Evolutionary conservation across 1,140 invertebrate species (phyloP).

Genomic region (Calycopis cecrops): DNA sequence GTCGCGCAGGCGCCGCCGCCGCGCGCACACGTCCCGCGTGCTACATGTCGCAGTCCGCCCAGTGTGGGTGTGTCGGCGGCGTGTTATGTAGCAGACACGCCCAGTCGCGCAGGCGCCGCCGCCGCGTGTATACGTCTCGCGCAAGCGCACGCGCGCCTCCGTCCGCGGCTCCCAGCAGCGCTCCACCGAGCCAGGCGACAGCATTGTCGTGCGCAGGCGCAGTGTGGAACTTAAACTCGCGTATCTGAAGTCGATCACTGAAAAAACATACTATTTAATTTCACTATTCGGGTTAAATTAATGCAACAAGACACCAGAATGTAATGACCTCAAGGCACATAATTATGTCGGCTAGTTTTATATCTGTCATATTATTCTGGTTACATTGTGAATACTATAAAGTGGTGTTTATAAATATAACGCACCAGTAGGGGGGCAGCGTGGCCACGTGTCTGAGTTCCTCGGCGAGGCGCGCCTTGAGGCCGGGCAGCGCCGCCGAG

Average conservation of each 20-base stretch:
- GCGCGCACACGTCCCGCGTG: background rate
- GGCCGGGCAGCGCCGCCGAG: constrained; percentile 42
- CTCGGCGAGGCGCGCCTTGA: constrained; percentile 41
- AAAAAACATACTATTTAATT: no score
- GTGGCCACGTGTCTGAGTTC: constrained; percentile 44
- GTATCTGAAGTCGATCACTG: constrained; percentile 33
- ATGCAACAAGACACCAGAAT: no score
- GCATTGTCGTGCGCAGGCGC: constrained; percentile 37
- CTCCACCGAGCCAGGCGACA: constrained; percentile 75
- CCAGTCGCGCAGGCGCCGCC: constrained; percentile 87
- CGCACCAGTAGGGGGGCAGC: constrained; percentile 40
- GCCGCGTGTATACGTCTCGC: constrained; percentile 84
- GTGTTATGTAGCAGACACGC: constrained; percentile 80
- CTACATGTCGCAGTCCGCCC: background rate
- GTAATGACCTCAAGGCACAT: no score
- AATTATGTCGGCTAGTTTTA: no score
- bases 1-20: constrained; percentile 45
- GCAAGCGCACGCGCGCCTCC: constrained; percentile 83
- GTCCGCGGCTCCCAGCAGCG: constrained; percentile 90
- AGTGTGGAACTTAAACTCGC: constrained; percentile 43
- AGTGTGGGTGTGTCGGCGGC: constrained; percentile 27
- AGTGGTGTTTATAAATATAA: constrained; percentile 5
- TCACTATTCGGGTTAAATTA: no score
- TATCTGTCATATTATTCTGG: no score
- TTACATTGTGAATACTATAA: no score